A percentile compares a stretch with the other conserved stretches of the same genome.
phyloP scores from a whole-genome alignment of 53 echinoderm and acorn worm species.

The Holothuria scabra region DNA sequence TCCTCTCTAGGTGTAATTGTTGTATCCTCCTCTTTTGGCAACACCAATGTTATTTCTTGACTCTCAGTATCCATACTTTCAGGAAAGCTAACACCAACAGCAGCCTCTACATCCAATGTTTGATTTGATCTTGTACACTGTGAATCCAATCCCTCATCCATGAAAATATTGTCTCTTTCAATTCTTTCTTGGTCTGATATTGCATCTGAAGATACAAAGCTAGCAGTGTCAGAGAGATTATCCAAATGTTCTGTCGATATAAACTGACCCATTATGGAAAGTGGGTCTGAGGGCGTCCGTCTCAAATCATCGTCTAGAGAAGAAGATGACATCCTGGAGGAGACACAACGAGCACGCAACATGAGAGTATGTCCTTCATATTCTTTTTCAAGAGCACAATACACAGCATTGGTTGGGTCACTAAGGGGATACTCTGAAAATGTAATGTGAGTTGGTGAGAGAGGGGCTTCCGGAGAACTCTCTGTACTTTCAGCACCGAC shows the following conservation, averaged over 20 bases:
- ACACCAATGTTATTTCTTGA: too few species aligned
- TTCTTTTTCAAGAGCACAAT: conserved; percentile 10
- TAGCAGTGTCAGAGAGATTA: conserved; percentile 82
- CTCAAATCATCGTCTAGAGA: neutral
- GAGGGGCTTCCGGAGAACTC: conserved; percentile 41
- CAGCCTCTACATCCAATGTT: too few species aligned
- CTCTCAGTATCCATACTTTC: too few species aligned
- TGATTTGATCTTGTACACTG: neutral
- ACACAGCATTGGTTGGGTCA: conserved; percentile 1
- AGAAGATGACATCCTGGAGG: neutral
- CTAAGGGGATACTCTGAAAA: neutral
- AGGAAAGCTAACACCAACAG: too few species aligned
- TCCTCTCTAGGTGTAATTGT: neutral
- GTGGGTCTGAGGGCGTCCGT: neutral
- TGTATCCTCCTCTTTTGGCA: too few species aligned
- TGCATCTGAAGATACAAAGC: conserved; percentile 62
- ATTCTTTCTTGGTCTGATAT: conserved; percentile 43
- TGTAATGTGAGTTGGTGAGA: conserved; percentile 35
- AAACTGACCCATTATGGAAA: conserved; percentile 19
- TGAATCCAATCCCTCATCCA: neutral
- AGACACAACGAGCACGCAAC: conserved; percentile 64
- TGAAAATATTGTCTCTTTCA: conserved; percentile 30
- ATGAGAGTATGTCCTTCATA: conserved; percentile 23
- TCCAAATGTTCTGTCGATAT: conserved; percentile 86
- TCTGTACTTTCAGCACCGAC: conserved; percentile 81